These are phyloP conservation scores for Pogona vitticeps DNA, from an alignment of 2,113 vertebrate genomes.

Conservation along the genomic window DNA sequence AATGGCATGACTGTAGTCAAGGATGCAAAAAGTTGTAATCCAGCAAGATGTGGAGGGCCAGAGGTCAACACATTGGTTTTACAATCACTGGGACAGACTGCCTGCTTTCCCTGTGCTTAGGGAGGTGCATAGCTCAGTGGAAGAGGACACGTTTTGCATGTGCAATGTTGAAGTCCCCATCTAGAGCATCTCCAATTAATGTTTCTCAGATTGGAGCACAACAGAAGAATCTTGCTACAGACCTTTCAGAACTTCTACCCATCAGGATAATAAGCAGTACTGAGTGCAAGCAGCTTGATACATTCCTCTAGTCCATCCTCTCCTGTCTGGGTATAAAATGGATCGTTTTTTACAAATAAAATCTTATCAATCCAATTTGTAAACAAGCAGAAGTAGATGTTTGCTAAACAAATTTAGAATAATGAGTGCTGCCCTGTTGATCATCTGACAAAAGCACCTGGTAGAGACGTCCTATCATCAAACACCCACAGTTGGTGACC, in stretches of 20 bases:
- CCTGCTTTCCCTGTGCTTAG: background rate
- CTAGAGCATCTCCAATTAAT: background rate
- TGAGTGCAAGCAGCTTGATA: background rate
- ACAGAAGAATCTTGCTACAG: background rate
- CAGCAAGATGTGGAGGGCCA: background rate
- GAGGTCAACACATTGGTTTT: background rate
- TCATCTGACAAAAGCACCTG: background rate
- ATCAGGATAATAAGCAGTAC: background rate
- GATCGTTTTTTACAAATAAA: background rate
- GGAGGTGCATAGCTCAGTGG: background rate
- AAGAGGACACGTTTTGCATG: background rate
- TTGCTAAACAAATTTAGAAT: background rate
- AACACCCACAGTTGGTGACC: no score
- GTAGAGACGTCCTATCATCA: background rate
- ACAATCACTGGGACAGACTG: background rate
- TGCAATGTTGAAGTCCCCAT: background rate
- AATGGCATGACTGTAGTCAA: background rate
- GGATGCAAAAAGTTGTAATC: background rate
- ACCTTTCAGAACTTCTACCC: background rate
- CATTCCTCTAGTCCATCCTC: background rate
- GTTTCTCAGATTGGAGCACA: background rate
- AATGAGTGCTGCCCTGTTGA: background rate
- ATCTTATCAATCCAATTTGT: background rate
- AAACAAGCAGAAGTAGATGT: background rate
- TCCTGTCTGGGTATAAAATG: background rate